Conservation (phyloP, 2,888 invertebrate genomes). For the Silvanus unidentatus region DNA sequence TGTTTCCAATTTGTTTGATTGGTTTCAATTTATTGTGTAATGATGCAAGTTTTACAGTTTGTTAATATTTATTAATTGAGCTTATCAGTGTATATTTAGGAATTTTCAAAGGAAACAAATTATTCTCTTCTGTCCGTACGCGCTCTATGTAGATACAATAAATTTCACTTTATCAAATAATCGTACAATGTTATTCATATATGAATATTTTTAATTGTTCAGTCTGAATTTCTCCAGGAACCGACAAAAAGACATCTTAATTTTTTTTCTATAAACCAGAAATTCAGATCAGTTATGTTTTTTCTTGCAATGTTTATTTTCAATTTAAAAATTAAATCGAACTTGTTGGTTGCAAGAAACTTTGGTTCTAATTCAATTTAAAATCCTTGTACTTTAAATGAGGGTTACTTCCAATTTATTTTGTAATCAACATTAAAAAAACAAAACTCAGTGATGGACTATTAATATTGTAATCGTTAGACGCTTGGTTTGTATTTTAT, state of each 20-base stretch:
- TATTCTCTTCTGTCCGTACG: conserved; percentile 29
- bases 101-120: conserved; percentile 19
- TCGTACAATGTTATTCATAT: conserved; percentile 4
- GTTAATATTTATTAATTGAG: conserved; percentile 23
- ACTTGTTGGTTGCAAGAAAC: too few relatives aligned
- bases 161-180: conserved; percentile 7
- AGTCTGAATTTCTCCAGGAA: too few relatives aligned
- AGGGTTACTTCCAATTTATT: conserved; percentile 13
- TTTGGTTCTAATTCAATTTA: too few relatives aligned
- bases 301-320: too few relatives aligned
- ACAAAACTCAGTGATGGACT: conserved; percentile 24
- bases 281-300: too few relatives aligned
- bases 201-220: background rate
- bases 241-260: too few relatives aligned
- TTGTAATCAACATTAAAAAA: conserved; percentile 20
- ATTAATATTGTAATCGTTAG: conserved; percentile 19
- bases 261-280: too few relatives aligned
- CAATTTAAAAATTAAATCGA: too few relatives aligned
- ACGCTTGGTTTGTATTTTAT: conserved; percentile 30
- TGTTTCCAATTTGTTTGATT: conserved; percentile 2
- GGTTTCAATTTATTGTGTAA: conserved; percentile 6
- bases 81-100: conserved; percentile 29
- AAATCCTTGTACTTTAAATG: too few relatives aligned
- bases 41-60: conserved; percentile 18
- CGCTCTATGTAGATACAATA: conserved; percentile 22